A percentile compares a stretch with the other conserved stretches of the same genome.
phyloP scores from a whole-genome alignment of 2,113 vertebrate species.

The Zootoca vivipara region DNA sequence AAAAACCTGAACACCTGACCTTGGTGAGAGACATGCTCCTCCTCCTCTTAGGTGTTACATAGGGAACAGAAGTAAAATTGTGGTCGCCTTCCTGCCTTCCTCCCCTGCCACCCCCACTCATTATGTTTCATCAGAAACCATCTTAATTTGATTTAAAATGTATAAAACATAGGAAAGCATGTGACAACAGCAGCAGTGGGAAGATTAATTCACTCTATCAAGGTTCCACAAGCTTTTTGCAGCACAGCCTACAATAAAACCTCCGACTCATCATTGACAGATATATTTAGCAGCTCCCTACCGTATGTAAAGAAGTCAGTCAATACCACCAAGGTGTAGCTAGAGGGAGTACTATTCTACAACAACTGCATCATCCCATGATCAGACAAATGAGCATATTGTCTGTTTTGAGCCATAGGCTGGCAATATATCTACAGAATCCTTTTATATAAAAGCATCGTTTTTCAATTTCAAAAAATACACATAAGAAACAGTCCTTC shows the following conservation, averaged over 20 bases:
- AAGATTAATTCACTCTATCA: neutral
- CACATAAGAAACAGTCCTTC: no score
- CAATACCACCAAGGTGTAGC: no score
- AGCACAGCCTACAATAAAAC: neutral
- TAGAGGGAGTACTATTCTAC: neutral
- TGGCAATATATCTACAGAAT: neutral
- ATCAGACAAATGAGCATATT: neutral
- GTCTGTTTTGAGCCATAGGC: neutral
- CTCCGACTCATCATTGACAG: neutral
- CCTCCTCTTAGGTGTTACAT: neutral
- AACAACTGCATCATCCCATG: neutral
- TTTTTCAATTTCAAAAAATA: no score
- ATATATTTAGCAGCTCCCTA: neutral
- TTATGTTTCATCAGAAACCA: neutral
- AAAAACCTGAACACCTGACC: neutral
- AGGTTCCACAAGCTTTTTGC: neutral
- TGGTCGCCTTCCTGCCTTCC: neutral
- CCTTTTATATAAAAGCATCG: neutral
- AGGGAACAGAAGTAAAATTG: neutral
- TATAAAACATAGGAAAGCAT: neutral
- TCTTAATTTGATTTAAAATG: neutral
- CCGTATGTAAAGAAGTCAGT: no score
- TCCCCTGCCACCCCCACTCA: neutral
- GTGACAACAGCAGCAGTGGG: neutral
- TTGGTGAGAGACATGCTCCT: neutral